Percentiles rank a stretch among this genome's conserved stretches.
phyloP scores from a whole-genome alignment of 1,140 invertebrate species.

The Drosophila cardini region DNA sequence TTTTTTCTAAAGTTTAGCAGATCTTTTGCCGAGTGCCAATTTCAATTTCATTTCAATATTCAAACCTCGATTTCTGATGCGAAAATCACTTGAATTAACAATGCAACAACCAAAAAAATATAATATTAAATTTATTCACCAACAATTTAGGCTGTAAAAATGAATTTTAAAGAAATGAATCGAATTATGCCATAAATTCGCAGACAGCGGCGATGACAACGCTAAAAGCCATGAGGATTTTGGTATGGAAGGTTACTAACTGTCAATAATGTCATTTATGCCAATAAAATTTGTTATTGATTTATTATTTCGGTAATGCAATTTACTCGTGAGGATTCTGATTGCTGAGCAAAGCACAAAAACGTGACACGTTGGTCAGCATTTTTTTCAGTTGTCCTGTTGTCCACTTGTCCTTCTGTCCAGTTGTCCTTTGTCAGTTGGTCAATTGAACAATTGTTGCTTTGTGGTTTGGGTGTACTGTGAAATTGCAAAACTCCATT shows the following conservation, averaged over 20 bases:
- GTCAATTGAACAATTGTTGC: slow-evolving; percentile 51
- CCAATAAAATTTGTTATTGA: slow-evolving; percentile 72
- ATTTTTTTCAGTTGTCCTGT: not conserved
- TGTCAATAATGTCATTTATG: slow-evolving; percentile 77
- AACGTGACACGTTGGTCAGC: slow-evolving; percentile 37
- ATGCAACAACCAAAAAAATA: slow-evolving; percentile 29
- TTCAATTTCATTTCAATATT: slow-evolving; percentile 4
- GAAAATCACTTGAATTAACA: slow-evolving; percentile 65
- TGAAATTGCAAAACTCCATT: slow-evolving; percentile 22
- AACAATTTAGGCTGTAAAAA: slow-evolving; percentile 55
- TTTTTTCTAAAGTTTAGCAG: not conserved
- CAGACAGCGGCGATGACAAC: slow-evolving; percentile 25
- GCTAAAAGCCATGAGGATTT: slow-evolving; percentile 16
- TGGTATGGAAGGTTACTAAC: slow-evolving; percentile 17
- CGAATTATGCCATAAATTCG: slow-evolving; percentile 73
- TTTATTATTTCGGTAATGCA: slow-evolving; percentile 82
- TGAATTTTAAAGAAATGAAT: slow-evolving; percentile 70
- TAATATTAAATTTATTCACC: not conserved
- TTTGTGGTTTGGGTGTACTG: slow-evolving; percentile 39
- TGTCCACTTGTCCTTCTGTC: not conserved
- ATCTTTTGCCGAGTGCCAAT: not conserved
- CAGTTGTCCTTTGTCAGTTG: slow-evolving; percentile 13
- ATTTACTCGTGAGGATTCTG: slow-evolving; percentile 50
- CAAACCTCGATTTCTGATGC: slow-evolving; percentile 37
- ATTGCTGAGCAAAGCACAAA: slow-evolving; percentile 36